Conservation (phyloP, 2,113 vertebrate species). For the Hippolais icterina region DNA sequence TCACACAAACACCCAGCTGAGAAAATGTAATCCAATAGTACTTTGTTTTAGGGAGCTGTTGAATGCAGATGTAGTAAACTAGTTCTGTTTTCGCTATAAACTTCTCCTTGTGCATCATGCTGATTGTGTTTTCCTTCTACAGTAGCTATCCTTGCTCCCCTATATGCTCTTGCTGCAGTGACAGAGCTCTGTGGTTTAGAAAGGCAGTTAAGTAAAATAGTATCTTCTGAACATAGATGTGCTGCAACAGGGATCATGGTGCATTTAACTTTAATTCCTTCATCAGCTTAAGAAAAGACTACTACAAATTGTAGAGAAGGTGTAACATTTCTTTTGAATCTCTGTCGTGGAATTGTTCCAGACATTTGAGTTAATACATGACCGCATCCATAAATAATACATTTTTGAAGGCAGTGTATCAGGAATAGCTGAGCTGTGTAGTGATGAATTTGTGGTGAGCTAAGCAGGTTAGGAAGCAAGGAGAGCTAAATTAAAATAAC, state of each 20-base stretch:
- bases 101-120: neutral
- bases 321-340: neutral
- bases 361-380: neutral
- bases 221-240: neutral
- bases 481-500: slow-evolving; percentile 8
- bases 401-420: neutral
- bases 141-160: neutral
- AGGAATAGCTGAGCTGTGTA: neutral
- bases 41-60: slow-evolving; percentile 4
- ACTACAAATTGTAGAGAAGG: neutral
- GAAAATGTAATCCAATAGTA: slow-evolving; percentile 5
- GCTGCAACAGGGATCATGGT: neutral
- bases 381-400: neutral
- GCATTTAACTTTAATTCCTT: neutral
- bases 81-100: neutral
- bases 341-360: neutral
- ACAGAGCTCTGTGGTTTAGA: neutral
- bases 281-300: neutral
- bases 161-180: neutral
- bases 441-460: slow-evolving; percentile 2
- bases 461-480: neutral
- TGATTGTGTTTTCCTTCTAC: neutral
- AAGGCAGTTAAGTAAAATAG: neutral
- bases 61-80: neutral
- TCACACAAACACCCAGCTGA: neutral